Percentiles rank a stretch among this genome's conserved stretches.
phyloP scores from a whole-genome alignment of 1,140 invertebrate species.

The Andrena cerasifolii region DNA sequence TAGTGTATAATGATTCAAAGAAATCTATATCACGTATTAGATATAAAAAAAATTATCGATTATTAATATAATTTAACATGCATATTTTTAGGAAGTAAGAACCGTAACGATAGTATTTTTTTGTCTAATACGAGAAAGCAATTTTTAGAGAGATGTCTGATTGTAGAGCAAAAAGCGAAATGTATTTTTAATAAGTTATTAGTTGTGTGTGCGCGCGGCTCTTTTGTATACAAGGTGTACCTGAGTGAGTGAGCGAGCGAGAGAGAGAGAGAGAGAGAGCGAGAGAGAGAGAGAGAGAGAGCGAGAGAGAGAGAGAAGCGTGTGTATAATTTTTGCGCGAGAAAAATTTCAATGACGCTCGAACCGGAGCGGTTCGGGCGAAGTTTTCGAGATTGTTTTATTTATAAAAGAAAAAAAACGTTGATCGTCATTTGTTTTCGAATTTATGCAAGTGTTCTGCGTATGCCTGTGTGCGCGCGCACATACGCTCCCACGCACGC shows the following conservation, averaged over 20 bases:
- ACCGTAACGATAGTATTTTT: conserved; percentile 68
- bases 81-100: conserved; percentile 74
- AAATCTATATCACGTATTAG: conserved; percentile 59
- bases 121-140: conserved; percentile 71
- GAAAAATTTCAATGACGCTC: conserved; percentile 26
- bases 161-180: conserved; percentile 64
- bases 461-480: conserved; percentile 38
- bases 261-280: neutral
- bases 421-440: conserved; percentile 49
- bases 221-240: conserved; percentile 56
- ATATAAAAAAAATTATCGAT: conserved; percentile 69
- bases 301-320: neutral
- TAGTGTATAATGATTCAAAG: conserved; percentile 78
- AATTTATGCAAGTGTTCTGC: conserved; percentile 45
- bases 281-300: conserved; percentile 35
- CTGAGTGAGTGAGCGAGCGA: conserved; percentile 38
- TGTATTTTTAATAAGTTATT: conserved; percentile 79
- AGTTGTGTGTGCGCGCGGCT: conserved; percentile 68
- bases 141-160: conserved; percentile 73
- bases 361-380: neutral
- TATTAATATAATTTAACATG: conserved; percentile 73
- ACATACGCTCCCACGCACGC: conserved; percentile 31
- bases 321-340: conserved; percentile 24
- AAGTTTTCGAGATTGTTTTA: conserved; percentile 38
- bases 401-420: conserved; percentile 38